Conservation (phyloP, 2,888 invertebrate species). For the Drosophila demipolita region DNA sequence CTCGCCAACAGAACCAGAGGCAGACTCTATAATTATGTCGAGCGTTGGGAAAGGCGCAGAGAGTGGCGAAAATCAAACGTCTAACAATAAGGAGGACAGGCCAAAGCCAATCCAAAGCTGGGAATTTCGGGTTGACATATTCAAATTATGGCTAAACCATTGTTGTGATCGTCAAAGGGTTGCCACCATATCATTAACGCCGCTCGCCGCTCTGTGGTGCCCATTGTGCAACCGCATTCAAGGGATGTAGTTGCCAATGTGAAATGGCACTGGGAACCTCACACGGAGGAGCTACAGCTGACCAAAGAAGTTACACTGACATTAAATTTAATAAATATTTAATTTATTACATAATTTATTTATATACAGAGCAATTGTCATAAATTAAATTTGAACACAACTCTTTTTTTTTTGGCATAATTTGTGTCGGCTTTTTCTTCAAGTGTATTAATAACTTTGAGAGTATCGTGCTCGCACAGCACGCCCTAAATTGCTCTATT, state of each 20-base stretch:
- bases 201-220: constrained; percentile 77
- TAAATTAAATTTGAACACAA: not conserved
- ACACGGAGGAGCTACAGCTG: constrained; percentile 27
- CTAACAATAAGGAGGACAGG: constrained; percentile 46
- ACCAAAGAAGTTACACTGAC: constrained; percentile 39
- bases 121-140: constrained; percentile 70
- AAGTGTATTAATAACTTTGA: constrained; percentile 27
- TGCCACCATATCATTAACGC: constrained; percentile 82
- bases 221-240: constrained; percentile 72
- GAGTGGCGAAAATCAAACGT: constrained; percentile 51
- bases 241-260: constrained; percentile 41
- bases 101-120: constrained; percentile 63
- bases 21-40: constrained; percentile 62
- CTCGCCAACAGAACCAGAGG: constrained; percentile 32
- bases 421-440: not conserved
- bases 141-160: constrained; percentile 62
- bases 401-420: not conserved
- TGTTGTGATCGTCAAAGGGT: constrained; percentile 66
- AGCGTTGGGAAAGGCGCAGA: constrained; percentile 9
- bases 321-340: constrained; percentile 1
- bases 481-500: constrained; percentile 74
- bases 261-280: constrained; percentile 47
- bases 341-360: not conserved
- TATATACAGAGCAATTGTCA: not conserved
- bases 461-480: constrained; percentile 51